Evolutionary conservation across 2,113 vertebrate genomes (phyloP), one percentile per base, ranked within the genome.

Genomic region (Hystrix cristata): DNA sequence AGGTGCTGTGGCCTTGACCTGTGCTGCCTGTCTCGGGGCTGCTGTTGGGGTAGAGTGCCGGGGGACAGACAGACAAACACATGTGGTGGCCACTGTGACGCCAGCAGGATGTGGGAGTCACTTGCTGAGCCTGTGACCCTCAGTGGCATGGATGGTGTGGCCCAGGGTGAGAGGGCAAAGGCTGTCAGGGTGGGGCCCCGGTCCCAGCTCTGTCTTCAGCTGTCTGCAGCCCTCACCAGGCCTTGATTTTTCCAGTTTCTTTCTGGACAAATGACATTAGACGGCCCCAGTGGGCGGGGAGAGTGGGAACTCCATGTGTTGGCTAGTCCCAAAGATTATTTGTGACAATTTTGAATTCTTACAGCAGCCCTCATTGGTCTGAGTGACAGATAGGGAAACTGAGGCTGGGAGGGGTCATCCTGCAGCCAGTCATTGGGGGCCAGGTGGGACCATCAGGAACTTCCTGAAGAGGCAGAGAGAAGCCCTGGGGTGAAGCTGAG

Each of bases 271-370:
- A 10, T 6, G 12, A 48, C 31, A 5, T 0, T 4, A 10, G 43
- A 19, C 46, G 19, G 5, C 34, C 21, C 1, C 0, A 0, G 15
- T 8, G 1, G 9, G 18, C 0, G 4, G 29, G 0, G 60, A n/a
- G 29, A 38, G 2, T 1, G 19, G 48, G 69, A 5, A 2, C 69
- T 53, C 29, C 1, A 4, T 0, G 29, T 46, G 27, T 15, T 6
- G 1, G 27, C 27, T 6, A 23, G 0, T 9, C 25, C 10, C 14
- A 34, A 11, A 0, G 5, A 38, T 72, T 14, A 19, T 1, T 31
- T 3, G 2, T 55, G 46, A 19, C 46, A 53, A 78, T 14, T 78
- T 27, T 69, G 31, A 46, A 4, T 76, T n/a, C 46, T n/a, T 60
- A 4, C 1, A 43, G 90, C n/a, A 16, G n/a, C 15, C 67, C 46